Conservation (phyloP, 2,113 vertebrate species). For the Oreocharis arfaki region DNA sequence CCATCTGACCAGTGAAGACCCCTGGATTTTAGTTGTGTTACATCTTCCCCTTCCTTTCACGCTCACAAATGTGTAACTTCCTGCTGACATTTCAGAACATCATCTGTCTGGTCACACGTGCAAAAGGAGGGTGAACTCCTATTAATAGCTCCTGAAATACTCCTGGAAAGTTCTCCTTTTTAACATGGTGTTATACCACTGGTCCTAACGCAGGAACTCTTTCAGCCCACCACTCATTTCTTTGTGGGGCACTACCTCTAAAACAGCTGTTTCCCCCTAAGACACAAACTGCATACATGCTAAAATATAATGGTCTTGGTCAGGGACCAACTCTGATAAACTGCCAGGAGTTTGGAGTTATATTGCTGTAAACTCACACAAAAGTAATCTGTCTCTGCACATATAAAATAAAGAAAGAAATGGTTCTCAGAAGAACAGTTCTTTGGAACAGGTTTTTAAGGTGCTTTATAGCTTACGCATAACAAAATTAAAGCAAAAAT, state of each 20-base stretch:
- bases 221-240: background rate
- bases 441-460: background rate
- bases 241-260: background rate
- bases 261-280: background rate
- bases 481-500: background rate
- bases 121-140: background rate
- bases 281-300: background rate
- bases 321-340: background rate
- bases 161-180: background rate
- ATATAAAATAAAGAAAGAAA: background rate
- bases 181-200: background rate
- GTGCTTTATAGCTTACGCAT: background rate
- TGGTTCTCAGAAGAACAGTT: background rate
- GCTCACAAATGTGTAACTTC: background rate
- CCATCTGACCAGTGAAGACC: background rate
- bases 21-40: background rate
- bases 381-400: background rate
- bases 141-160: background rate
- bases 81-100: background rate
- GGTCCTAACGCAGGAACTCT: background rate
- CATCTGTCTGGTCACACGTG: background rate
- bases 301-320: background rate
- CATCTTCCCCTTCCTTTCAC: background rate
- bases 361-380: background rate
- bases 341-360: background rate